phyloP scores from a whole-genome alignment of 1,140 invertebrate species.

The Lepidotrigona ventralis region DNA sequence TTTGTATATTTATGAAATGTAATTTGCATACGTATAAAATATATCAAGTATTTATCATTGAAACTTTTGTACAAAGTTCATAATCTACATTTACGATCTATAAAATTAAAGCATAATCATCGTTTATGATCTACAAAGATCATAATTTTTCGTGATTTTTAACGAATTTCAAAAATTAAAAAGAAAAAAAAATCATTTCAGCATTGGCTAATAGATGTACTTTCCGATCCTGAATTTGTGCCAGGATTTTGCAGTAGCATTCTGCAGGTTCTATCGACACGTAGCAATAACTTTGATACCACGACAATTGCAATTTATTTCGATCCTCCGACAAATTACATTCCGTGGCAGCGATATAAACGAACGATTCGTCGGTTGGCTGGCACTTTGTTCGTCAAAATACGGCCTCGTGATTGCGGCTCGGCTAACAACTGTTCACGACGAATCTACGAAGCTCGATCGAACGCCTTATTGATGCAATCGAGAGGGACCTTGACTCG shows the following conservation, averaged over 20 bases:
- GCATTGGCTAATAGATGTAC: not conserved
- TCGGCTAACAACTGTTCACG: not conserved
- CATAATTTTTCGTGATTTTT: not conserved
- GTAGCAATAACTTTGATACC: slow-evolving; percentile 14
- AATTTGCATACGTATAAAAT: not conserved
- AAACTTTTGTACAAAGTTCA: too few relatives aligned
- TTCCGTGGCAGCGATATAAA: not conserved
- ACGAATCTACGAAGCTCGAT: slow-evolving; percentile 4
- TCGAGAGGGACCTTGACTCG: slow-evolving; percentile 12
- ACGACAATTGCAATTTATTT: slow-evolving; percentile 40
- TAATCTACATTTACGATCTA: too few relatives aligned
- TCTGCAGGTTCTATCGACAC: not conserved
- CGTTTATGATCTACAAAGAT: too few relatives aligned
- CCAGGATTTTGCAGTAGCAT: not conserved
- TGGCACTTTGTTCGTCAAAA: slow-evolving; percentile 21
- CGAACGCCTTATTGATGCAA: slow-evolving; percentile 20
- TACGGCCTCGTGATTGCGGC: not conserved
- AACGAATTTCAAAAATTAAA: not conserved
- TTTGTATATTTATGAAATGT: not conserved
- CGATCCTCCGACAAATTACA: slow-evolving; percentile 9
- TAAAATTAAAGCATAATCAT: too few relatives aligned
- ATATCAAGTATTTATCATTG: too few relatives aligned
- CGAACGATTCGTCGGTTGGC: not conserved
- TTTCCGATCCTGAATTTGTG: not conserved
- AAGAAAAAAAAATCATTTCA: not conserved